Percentiles rank a stretch among this genome's conserved stretches.
phyloP scores from a whole-genome alignment of 2,888 invertebrate species.

The Apodemia mormo region DNA sequence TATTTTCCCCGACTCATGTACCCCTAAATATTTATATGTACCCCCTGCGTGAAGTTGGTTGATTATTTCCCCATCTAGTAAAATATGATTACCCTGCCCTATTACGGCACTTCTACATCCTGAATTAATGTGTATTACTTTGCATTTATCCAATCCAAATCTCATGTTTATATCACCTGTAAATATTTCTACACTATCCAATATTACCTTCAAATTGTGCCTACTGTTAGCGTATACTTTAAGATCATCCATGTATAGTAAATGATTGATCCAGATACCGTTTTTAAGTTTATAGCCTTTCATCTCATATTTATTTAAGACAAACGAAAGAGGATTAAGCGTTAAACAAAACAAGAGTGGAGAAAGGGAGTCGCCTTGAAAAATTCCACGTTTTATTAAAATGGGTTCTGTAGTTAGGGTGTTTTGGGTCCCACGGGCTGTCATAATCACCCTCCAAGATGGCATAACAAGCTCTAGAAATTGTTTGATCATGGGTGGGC shows the following conservation, averaged over 20 bases:
- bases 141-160: constrained; percentile 23
- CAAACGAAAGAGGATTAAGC: not conserved
- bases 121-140: not conserved
- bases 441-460: constrained; percentile 20
- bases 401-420: not conserved
- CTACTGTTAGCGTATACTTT: not conserved
- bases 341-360: not conserved
- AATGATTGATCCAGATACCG: not conserved
- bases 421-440: not conserved
- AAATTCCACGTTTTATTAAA: not conserved
- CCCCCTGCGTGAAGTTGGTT: not conserved
- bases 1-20: constrained; percentile 21
- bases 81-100: constrained; percentile 18
- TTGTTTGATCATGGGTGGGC: not conserved
- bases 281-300: not conserved
- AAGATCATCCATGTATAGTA: not conserved
- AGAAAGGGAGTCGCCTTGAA: constrained; percentile 19
- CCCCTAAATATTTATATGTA: constrained; percentile 30
- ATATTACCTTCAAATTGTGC: constrained; percentile 15
- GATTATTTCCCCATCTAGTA: constrained; percentile 25
- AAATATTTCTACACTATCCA: constrained; percentile 28
- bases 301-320: not conserved
- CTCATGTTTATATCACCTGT: constrained; percentile 30
- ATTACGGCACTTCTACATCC: not conserved
- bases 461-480: not conserved